Base-by-base conservation (phyloP, 1,140 invertebrate species). In the Drosophila sproati region DNA sequence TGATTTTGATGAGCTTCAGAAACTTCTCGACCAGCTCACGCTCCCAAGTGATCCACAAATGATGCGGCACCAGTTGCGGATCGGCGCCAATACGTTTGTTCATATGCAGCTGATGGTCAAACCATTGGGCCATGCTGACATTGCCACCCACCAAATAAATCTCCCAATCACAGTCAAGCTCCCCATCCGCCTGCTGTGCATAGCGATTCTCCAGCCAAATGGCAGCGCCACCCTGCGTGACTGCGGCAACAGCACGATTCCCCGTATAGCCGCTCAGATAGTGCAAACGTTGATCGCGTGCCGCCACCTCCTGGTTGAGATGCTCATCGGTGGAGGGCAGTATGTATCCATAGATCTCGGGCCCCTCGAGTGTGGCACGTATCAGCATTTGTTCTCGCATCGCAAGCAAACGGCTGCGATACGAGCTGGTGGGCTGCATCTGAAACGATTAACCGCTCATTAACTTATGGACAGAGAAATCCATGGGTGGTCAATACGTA, bases 181-280 rank as follows among this genome's bases (percentile, higher is more conserved):
- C 94, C 20, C 95, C 93, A 52, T 96, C 95, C 0, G 97, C 97
- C 80, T 96, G 95, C 29, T 96, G 92, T 79, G 96, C 95, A 93
- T 98, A 98, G 35, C 97, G 94, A 2, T 96, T 95, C 91, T 99
- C 96, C 2, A 98, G 97, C 98, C 98, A 99, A 20, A 99, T 82
- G 2, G 96, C 95, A 0, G 98, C 97, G 31, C 95, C 95, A n/a
- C 93, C 93, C 48, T 93, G 82, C 0, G 97, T 98, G 3, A 99
- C 94, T 2, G 98, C 94, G 0, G 96, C 97, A 2, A 95, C 95
- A 0, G 96, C 98, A 43, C 95, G 95, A 12, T 95, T 96, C 2
- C 98, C 98, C 60, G 95, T 95, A 93, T 98, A 99, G 3, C 97
- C 97, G 55, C 96, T 96, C 4, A 99, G 94, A 92, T 96, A 99